phyloP scores from a whole-genome alignment of 2,113 vertebrate species.

The Galeopterus variegatus region DNA sequence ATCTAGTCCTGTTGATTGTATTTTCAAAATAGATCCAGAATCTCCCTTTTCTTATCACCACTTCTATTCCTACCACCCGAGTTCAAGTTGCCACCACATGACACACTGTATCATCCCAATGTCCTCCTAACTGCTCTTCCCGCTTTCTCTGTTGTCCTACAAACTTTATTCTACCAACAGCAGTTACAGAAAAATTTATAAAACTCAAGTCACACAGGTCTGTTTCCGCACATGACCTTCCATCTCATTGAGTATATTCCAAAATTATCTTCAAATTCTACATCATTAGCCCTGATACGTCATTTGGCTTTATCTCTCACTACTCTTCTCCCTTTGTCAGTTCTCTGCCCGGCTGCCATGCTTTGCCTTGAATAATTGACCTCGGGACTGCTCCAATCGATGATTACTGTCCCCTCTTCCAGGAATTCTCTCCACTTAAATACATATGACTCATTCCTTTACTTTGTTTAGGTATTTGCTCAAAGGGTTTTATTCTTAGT shows the following conservation, averaged over 20 bases:
- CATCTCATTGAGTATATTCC: not conserved
- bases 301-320: not conserved
- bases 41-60: not conserved
- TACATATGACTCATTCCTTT: not conserved
- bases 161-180: not conserved
- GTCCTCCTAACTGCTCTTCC: not conserved
- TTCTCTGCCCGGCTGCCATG: not conserved
- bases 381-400: not conserved
- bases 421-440: not conserved
- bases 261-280: slow-evolving; percentile 8
- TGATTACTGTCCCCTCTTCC: not conserved
- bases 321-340: not conserved
- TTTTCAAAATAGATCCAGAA: not conserved
- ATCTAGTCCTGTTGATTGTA: slow-evolving; percentile 8
- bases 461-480: not conserved
- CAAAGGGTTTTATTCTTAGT: not conserved
- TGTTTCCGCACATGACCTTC: not conserved
- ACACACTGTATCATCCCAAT: not conserved
- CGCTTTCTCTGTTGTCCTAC: not conserved
- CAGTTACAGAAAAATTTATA: not conserved
- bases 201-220: not conserved
- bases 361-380: not conserved
- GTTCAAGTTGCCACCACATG: not conserved
- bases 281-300: not conserved
- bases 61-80: not conserved